These are phyloP conservation scores for Eremophila alpestris DNA, from an alignment of 2,797 vertebrate genomes.

Conservation along the genomic window DNA sequence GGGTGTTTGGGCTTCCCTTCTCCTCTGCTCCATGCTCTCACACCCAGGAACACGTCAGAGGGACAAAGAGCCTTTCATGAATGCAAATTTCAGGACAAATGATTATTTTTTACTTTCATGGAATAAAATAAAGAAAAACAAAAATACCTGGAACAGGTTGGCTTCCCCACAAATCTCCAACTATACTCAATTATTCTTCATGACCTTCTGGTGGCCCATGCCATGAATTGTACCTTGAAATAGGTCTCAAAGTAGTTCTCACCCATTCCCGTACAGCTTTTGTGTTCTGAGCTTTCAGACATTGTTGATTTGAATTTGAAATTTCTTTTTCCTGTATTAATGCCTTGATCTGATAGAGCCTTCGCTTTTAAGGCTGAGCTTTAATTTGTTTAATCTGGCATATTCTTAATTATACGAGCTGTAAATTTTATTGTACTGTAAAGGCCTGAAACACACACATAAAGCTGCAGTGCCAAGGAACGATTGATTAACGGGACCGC, in stretches of 20 bases:
- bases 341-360: conserved; percentile 45
- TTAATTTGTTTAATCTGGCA: conserved; percentile 72
- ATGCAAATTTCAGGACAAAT: background rate
- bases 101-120: background rate
- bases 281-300: conserved; percentile 26
- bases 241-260: background rate
- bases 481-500: background rate
- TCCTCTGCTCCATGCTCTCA: rapidly evolving
- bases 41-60: background rate
- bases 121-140: background rate
- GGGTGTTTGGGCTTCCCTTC: background rate
- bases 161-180: conserved; percentile 55
- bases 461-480: conserved; percentile 21
- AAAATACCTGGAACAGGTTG: background rate
- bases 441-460: conserved; percentile 41
- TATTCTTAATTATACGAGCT: conserved; percentile 72
- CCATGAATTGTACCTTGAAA: conserved; percentile 55
- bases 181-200: conserved; percentile 58
- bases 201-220: conserved; percentile 18
- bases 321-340: conserved; percentile 47
- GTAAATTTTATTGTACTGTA: conserved; percentile 70
- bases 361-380: background rate
- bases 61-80: background rate
- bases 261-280: background rate
- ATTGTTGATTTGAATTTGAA: conserved; percentile 39